Base-by-base conservation (phyloP, 2,888 invertebrate species). In the Eupithecia tripunctaria region DNA sequence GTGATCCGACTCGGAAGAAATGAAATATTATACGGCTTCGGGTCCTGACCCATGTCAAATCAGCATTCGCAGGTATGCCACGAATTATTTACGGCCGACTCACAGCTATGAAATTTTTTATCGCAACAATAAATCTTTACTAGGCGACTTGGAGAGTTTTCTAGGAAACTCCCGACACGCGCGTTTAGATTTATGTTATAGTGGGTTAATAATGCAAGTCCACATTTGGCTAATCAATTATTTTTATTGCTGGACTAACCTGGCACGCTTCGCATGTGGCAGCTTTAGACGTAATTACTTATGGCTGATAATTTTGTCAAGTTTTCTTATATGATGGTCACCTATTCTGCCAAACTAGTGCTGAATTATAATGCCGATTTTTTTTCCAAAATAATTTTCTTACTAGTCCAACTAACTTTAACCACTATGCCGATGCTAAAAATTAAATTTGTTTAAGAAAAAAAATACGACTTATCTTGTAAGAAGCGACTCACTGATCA, bases 11-110 rank as follows among this genome's bases (percentile, higher is more conserved):
- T 85, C 81, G 83, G 87, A 87, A 89, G 89, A 89, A 90, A 91
- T 93, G 91, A 92, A 92, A 93, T 91, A 91, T 91, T 89, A 91
- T 88, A 86, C 86, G 86, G 85, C 84, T 73, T 83, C 79, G 85
- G 84, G 83, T 86, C 86, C 88, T 92, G 92, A 93, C 93, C 93
- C 93, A 85, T 90, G 92, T 93, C 92, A 91, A 92, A 92, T 93
- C 92, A 93, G 92, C 91, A 93, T 92, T 91, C 87, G 87, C 92
- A 92, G 92, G 92, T 91, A 93, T 88, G 88, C 91, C 89, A 88
- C 88, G 88, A 90, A 91, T 92, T 93, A 92, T 92, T 91, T 92
- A 92, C 90, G 91, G 87, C 86, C 88, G 86, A 87, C 89, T 91
- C 88, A 88, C 85, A 82, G 90, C 90, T 90, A 91, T 90, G 90